Percentiles rank a stretch among this genome's conserved stretches.
Conservation (phyloP, 2,797 vertebrate genomes). For the Anabacerthia variegaticeps region DNA sequence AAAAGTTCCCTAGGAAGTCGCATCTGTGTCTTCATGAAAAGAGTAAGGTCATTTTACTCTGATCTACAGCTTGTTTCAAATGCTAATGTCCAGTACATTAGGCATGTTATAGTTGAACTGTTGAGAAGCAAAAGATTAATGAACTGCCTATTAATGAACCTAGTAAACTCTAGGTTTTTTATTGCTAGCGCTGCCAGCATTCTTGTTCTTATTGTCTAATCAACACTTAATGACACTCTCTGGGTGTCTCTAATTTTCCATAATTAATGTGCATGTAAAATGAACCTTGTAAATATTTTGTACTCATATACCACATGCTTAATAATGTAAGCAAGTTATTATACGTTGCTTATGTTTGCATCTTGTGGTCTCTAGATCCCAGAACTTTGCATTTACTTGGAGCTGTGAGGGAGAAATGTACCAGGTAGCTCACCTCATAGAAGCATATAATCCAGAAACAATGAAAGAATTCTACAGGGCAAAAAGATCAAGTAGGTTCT, state of each 20-base stretch:
- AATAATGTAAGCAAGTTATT: constrained; percentile 45
- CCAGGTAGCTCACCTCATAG: background rate
- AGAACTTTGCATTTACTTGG: background rate
- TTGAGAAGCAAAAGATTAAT: constrained; percentile 77
- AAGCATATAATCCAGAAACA: background rate
- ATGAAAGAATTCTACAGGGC: background rate
- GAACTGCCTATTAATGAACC: constrained; percentile 44
- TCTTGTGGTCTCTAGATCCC: background rate
- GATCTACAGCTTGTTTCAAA: constrained; percentile 22
- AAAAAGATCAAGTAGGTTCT: background rate
- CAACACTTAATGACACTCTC: constrained; percentile 59
- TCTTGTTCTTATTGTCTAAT: constrained; percentile 68
- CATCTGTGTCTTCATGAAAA: background rate
- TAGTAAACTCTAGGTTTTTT: constrained; percentile 61
- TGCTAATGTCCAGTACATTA: constrained; percentile 64
- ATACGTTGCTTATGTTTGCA: background rate
- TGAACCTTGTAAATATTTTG: constrained; percentile 56
- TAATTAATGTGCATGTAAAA: constrained; percentile 72
- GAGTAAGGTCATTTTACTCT: background rate
- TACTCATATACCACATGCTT: constrained; percentile 21
- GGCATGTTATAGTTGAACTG: constrained; percentile 70
- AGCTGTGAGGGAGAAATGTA: background rate
- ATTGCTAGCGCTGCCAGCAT: constrained; percentile 50
- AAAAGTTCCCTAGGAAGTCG: background rate
- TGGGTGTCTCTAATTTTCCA: constrained; percentile 64